Evolutionary conservation across 2,113 vertebrate species (phyloP), one percentile per base, ranked within the genome.

Genomic region (Argyrosomus japonicus): DNA sequence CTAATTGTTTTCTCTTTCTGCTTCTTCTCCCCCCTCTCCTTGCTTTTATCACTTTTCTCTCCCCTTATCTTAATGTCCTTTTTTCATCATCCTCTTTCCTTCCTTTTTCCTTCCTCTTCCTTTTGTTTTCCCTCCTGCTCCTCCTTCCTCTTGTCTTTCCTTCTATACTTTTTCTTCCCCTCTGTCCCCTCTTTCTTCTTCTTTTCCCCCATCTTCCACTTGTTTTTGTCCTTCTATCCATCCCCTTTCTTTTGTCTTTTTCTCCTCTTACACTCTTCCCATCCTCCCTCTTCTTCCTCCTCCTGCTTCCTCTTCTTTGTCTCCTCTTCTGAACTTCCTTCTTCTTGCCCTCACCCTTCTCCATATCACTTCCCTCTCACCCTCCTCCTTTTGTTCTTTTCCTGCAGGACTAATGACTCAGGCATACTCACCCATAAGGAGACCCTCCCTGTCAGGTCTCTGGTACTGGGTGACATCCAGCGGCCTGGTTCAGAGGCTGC

Each of bases 341-440:
- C 12, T 15, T 51, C 14, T 48, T 6, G 5, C 19, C 2, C 9
- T 6, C n/a, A 27, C 27, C 25, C 2, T 9, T 58, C 19, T 50
- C 5, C 3, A 1, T 53, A 7, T 13, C 12, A 4, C 12, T 1
- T 17, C 13, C 13, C 43, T 4, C 17, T 29, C 9, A 1, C 19
- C 6, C 6, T 25, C 6, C 7, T 9, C 21, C 25, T 75, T 27
- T 27, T 27, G 25, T 27, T 9, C 45, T 47, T 23, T 12, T 12
- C 32, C 8, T 25, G 40, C 88, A 99, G 98, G 98, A 89, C 95
- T 17, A 96, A 97, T 83, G 98, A 99, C 79, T 97, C 96, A 4
- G 97, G 97, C 61, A 87, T 97, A 25, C 94, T 99, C n/a, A 97
- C 96, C 61, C 97, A 97, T 78, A 99, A 98, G 89, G 97, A 98